Conservation (phyloP, 2,888 invertebrate species). For the Dynastes hyllus region DNA sequence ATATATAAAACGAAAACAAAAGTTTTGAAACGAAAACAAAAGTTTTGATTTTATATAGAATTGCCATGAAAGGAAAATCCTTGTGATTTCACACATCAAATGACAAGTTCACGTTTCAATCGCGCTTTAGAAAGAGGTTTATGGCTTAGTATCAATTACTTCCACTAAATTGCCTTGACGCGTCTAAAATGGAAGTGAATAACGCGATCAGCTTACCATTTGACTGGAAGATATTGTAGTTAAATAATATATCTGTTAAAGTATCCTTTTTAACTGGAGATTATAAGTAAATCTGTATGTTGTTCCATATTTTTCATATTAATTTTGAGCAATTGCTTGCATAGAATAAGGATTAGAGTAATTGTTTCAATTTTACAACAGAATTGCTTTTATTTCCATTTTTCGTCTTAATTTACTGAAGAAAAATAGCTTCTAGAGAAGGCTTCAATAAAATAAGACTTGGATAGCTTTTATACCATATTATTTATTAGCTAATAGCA, state of each 20-base stretch:
- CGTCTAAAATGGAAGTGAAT: conserved; percentile 9
- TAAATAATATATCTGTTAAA: background rate
- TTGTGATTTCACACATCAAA: background rate
- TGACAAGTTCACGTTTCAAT: background rate
- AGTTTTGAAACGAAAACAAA: background rate
- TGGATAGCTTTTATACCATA: background rate
- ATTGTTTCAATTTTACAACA: background rate
- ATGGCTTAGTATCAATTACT: conserved; percentile 19
- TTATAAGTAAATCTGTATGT: background rate
- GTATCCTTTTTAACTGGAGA: background rate
- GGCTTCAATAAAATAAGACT: background rate
- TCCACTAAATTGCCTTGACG: conserved; percentile 10
- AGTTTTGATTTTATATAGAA: too few relatives aligned
- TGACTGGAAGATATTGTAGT: background rate
- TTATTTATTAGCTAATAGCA: conserved; percentile 4
- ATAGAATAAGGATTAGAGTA: background rate
- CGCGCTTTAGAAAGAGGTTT: background rate
- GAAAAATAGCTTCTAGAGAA: background rate
- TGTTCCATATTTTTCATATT: background rate
- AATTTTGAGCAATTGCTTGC: background rate
- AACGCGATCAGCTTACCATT: background rate
- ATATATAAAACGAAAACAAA: background rate
- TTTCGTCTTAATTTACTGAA: background rate
- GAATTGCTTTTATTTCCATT: background rate
- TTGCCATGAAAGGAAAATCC: too few relatives aligned